Base-by-base conservation (phyloP, 2,797 vertebrate species). In the Champsocephalus gunnari region DNA sequence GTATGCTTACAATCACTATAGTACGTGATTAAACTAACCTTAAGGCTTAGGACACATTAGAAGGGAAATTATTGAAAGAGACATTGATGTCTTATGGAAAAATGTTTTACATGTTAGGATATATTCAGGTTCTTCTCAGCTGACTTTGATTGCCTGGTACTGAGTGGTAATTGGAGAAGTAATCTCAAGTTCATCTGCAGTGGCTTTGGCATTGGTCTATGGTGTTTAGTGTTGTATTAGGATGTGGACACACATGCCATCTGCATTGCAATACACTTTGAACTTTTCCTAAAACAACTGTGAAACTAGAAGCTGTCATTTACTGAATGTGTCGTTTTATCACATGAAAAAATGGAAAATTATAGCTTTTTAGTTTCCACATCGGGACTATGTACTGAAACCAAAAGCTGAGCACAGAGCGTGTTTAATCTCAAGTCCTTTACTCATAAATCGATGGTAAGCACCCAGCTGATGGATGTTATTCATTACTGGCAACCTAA, bases 21-120 rank as follows among this genome's bases (percentile, higher is more conserved):
- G 56, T 4, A 9, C 43, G 21, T 80, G 3, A 70, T 72, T 71
- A 19, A 78, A 71, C 14, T 38, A 38, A 73, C 53, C 48, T 54
- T 9, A 0, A 43, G 16, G n/a, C 41, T 44, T 60, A 56, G 61
- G 68, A 70, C 55, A 38, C 50, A 62, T 60, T 58, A 53, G n/a
- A 59, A 19, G 24, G 54, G 7, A 74, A 43, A 60, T 48, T n/a
- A 65, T 32, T 55, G 24, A 56, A 69, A 48, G 65, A 55, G 8
- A 16, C 49, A 64, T 14, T 0, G 19, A 57, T 10, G 14, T 69
- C 49, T 57, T 2, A 19, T 28, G 19, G 63, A 55, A 67, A 61
- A 7, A 51, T 3, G 61, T 48, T 17, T 12, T 1, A 41, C 24
- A 48, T 65, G 51, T 48, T 5, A 34, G 7, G 17, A 45, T 13